Conservation (phyloP, 1,140 invertebrate species). For the Asbolus verrucosus region DNA sequence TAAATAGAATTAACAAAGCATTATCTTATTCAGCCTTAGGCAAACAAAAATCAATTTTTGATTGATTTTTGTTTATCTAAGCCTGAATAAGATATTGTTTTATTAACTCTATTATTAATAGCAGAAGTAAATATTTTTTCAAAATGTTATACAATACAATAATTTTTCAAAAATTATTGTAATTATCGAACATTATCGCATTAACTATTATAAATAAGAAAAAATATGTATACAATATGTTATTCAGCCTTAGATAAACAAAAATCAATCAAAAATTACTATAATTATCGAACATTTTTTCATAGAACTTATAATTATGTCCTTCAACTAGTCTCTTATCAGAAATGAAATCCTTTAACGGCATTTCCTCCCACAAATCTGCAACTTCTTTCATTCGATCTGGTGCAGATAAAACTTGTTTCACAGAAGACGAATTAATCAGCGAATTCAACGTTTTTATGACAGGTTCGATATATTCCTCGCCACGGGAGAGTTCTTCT, state of each 20-base stretch:
- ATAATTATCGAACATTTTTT: constrained; percentile 48
- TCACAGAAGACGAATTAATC: constrained; percentile 31
- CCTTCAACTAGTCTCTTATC: constrained; percentile 44
- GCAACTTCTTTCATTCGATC: constrained; percentile 32
- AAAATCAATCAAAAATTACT: background rate
- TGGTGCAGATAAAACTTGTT: constrained; percentile 26
- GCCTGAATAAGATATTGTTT: no score
- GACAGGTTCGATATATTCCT: constrained; percentile 46
- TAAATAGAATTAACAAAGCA: no score
- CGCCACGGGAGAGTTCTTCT: constrained; percentile 46
- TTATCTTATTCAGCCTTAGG: no score
- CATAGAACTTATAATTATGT: constrained; percentile 50
- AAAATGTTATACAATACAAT: no score
- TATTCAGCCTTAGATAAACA: background rate
- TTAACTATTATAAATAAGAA: no score
- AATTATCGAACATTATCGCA: constrained; percentile 49
- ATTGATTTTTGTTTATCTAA: no score
- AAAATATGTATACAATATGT: no score
- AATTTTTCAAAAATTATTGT: background rate
- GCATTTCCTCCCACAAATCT: constrained; percentile 53
- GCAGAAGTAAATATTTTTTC: no score
- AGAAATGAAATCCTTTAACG: constrained; percentile 53
- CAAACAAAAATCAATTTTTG: no score
- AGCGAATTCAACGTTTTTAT: constrained; percentile 49
- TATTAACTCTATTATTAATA: no score